phyloP scores from a whole-genome alignment of 2,888 invertebrate species.

The Emesis furor region DNA sequence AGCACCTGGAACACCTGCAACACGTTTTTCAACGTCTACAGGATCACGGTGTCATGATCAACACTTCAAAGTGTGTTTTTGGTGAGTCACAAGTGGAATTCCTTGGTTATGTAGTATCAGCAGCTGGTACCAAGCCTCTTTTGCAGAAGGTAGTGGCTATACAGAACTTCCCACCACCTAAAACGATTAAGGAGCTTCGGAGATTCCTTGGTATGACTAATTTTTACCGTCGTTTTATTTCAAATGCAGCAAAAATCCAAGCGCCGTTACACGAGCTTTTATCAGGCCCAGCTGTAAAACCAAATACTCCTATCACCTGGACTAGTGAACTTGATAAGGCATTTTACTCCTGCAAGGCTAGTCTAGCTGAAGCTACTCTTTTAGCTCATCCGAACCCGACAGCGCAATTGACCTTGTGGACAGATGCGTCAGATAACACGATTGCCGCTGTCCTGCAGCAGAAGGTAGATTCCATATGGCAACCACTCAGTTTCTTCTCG shows the following conservation, averaged over 20 bases:
- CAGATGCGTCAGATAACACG: background rate
- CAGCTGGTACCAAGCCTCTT: slow-evolving; percentile 12
- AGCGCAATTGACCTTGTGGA: background rate
- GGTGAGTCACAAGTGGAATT: slow-evolving; percentile 7
- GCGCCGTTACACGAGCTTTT: background rate
- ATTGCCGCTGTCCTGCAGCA: background rate
- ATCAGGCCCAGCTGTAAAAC: background rate
- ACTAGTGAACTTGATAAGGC: background rate
- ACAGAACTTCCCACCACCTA: background rate
- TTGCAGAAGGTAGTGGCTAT: background rate
- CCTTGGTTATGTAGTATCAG: slow-evolving; percentile 1
- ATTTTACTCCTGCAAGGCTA: background rate
- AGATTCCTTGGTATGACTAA: slow-evolving; percentile 1
- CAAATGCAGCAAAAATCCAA: slow-evolving; percentile 1
- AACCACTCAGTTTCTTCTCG: background rate
- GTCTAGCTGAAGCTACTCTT: background rate
- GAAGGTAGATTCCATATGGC: background rate
- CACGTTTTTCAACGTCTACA: background rate
- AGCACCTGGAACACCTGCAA: slow-evolving; percentile 8
- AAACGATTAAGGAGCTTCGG: background rate
- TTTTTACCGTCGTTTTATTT: background rate
- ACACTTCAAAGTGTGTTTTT: slow-evolving; percentile 2
- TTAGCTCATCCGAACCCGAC: background rate
- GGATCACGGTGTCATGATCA: background rate
- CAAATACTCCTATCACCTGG: background rate